phyloP scores from a whole-genome alignment of 1,140 invertebrate genomes.

The Leptopilina boulardi region DNA sequence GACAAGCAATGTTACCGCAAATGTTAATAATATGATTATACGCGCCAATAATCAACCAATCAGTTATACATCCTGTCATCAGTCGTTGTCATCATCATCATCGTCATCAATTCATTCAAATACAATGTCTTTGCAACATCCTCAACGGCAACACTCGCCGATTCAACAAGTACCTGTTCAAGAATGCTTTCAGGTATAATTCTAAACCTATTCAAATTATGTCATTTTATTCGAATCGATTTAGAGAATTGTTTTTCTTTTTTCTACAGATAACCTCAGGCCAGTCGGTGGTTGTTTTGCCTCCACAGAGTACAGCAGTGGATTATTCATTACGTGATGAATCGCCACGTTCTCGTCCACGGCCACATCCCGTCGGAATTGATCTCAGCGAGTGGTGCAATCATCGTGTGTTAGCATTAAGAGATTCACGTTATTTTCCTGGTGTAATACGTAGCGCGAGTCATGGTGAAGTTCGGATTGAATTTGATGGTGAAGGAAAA shows the following conservation, averaged over 20 bases:
- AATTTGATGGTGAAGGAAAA: conserved; percentile 78
- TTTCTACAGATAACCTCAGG: conserved; percentile 56
- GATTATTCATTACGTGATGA: conserved; percentile 78
- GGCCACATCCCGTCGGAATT: conserved; percentile 75
- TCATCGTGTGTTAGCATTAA: conserved; percentile 92
- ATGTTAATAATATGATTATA: conserved; percentile 63
- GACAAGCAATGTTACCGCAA: conserved; percentile 64
- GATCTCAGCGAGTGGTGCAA: conserved; percentile 94
- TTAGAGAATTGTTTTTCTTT: conserved; percentile 31
- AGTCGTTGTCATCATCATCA: too few relatives aligned
- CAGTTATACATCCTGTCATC: conserved; percentile 44
- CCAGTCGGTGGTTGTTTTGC: conserved; percentile 72
- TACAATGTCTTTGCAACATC: conserved; percentile 57
- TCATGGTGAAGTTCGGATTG: conserved; percentile 69
- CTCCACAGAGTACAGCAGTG: conserved; percentile 79
- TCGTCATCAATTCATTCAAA: conserved; percentile 61
- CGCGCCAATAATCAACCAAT: conserved; percentile 52
- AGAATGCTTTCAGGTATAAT: conserved; percentile 66
- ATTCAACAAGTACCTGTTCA: conserved; percentile 44
- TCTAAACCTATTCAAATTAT: too few relatives aligned
- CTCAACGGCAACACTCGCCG: conserved; percentile 56
- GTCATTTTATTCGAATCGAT: too few relatives aligned
- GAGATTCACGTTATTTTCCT: conserved; percentile 87
- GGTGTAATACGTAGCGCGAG: conserved; percentile 80
- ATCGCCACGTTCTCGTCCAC: conserved; percentile 64